Evolutionary conservation across 2,113 vertebrate species (phyloP), one percentile per base, ranked within the genome.

Genomic region (Eublepharis macularius): DNA sequence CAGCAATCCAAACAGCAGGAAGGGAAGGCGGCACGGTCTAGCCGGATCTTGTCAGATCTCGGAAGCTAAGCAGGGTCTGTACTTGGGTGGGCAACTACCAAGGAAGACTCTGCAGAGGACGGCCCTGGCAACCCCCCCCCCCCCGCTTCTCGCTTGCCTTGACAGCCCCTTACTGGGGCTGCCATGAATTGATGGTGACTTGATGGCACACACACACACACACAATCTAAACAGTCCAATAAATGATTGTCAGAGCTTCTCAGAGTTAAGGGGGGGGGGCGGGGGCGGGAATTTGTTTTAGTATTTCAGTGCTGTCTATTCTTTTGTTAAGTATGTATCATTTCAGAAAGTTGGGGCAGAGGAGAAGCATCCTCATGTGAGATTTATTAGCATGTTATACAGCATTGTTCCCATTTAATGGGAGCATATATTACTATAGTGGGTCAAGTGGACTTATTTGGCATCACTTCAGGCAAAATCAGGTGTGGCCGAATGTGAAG

Each of bases 241-340:
- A 86, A 86, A 90, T 10, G 88, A 85, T 70, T 81, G 70, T 86
- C 88, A 89, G 60, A 81, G 76, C 68, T 89, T 86, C 49, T 84
- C 69, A 83, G 85, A 65, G 74, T 7, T 69, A 49, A 41, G 80
- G 91, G 76, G 76, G n/a, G n/a, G n/a, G n/a, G n/a, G n/a, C n/a
- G n/a, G n/a, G n/a, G n/a, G n/a, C n/a, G n/a, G n/a, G 17, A 57
- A 32, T 36, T 79, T 85, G 19, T 79, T 89, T 86, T 47, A 80
- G 76, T 76, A 83, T 85, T 75, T 83, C 81, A 76, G 5, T 73
- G 45, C 72, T 91, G 77, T 6, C 32, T 49, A 14, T 69, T 39
- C 80, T 65, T 63, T 76, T 72, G 39, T n/a, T 70, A 89, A 81
- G 36, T 83, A 34, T 11, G 70, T 57, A 91, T 80, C 12, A 80